These are phyloP conservation scores for Todus mexicanus DNA, from an alignment of 2,797 vertebrate genomes.

Conservation along the genomic window DNA sequence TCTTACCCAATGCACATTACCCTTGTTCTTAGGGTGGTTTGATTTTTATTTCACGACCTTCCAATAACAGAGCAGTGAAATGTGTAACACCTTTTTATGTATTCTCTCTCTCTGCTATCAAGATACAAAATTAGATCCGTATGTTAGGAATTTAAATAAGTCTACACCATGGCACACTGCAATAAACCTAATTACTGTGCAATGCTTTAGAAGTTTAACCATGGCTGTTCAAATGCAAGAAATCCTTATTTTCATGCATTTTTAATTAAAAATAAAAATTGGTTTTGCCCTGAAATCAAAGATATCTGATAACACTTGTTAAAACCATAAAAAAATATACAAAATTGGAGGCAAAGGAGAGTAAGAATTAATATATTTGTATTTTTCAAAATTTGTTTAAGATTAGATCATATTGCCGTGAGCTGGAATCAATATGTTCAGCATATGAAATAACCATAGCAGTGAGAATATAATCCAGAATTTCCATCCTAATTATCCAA, in stretches of 20 bases:
- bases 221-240: not conserved
- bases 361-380: not conserved
- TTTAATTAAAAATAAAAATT: not conserved
- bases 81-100: not conserved
- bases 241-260: not conserved
- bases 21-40: not conserved
- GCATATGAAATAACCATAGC: not conserved
- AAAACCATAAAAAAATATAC: not conserved
- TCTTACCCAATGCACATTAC: not conserved
- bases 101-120: not conserved
- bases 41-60: constrained; percentile 27
- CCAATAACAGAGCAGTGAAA: constrained; percentile 7
- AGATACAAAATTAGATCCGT: constrained; percentile 24
- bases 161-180: not conserved
- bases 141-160: constrained; percentile 33
- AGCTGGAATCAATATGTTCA: not conserved
- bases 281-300: not conserved
- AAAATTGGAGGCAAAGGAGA: not conserved
- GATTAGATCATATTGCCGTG: not conserved
- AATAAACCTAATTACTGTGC: constrained; percentile 38
- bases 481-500: not conserved
- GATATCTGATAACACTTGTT: not conserved
- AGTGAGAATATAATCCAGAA: not conserved
- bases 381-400: not conserved
- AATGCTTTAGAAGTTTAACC: constrained; percentile 20